A percentile compares a stretch with the other conserved stretches of the same genome.
phyloP scores from a whole-genome alignment of 2,888 invertebrate species.

The Iselma pallidipennis region DNA sequence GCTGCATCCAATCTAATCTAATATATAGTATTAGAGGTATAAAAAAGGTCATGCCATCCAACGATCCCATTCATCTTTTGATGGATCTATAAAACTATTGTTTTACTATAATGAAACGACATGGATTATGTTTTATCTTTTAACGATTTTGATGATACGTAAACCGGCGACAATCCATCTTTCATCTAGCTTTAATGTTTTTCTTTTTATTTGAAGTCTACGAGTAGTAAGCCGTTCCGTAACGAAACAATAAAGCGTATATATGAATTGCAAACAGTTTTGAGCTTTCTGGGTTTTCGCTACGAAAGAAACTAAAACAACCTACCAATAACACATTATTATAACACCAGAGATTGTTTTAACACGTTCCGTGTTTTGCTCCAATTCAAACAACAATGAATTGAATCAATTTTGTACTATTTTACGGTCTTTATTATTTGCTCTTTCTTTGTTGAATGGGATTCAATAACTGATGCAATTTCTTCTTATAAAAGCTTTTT shows the following conservation, averaged over 20 bases:
- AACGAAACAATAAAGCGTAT: not conserved
- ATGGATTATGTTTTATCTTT: not conserved
- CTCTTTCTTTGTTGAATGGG: no score
- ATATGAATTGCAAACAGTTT: no score
- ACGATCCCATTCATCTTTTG: not conserved
- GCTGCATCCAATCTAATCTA: not conserved
- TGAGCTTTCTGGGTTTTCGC: no score
- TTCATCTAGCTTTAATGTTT: not conserved
- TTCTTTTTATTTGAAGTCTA: not conserved
- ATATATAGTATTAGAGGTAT: no score
- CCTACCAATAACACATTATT: no score
- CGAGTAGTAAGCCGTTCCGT: not conserved
- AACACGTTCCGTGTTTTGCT: not conserved
- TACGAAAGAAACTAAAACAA: no score
- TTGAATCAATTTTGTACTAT: not conserved
- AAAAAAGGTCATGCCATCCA: not conserved
- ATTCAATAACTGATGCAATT: no score
- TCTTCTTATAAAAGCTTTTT: no score
- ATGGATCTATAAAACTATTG: not conserved
- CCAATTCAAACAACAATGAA: not conserved
- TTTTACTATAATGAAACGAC: not conserved
- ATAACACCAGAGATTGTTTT: no score
- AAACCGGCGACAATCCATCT: not conserved
- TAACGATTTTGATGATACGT: not conserved
- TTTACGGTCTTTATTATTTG: no score